Conservation (phyloP, 2,113 vertebrate species). For the Tupaia chinensis region DNA sequence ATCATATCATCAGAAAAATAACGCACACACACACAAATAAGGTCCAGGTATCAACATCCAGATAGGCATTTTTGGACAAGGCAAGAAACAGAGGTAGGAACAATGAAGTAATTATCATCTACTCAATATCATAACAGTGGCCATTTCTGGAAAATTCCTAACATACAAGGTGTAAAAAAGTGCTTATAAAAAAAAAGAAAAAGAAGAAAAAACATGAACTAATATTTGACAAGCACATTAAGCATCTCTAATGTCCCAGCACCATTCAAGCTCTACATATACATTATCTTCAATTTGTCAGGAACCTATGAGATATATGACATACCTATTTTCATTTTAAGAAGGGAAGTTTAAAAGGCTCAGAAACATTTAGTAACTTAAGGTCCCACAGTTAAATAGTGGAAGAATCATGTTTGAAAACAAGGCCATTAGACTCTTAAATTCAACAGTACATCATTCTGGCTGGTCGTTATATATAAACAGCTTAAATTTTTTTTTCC, state of each 20-base stretch:
- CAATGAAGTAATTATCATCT: not conserved
- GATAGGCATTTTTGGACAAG: not conserved
- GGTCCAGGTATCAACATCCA: not conserved
- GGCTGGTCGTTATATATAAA: not conserved
- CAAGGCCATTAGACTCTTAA: not conserved
- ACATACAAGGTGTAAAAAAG: not conserved
- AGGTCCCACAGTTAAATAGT: not conserved
- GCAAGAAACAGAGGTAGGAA: not conserved
- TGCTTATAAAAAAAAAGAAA: not conserved
- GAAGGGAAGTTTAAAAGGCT: not conserved
- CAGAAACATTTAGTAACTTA: conserved; percentile 13
- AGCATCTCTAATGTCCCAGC: not conserved
- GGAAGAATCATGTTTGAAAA: conserved; percentile 1
- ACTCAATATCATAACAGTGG: not conserved
- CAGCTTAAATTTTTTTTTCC: conserved; percentile 19
- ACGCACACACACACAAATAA: not conserved
- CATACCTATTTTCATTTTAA: conserved; percentile 19
- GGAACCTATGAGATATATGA: not conserved
- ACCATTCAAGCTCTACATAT: not conserved
- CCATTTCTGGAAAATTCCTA: conserved; percentile 43
- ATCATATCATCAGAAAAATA: conserved; percentile 1
- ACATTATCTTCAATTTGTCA: not conserved
- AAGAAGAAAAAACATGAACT: not conserved
- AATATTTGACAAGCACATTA: not conserved
- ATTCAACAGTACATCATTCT: not conserved